Evolutionary conservation across 2,113 vertebrate genomes (phyloP), one percentile per base, ranked within the genome.

Genomic region (Centropus bengalensis): DNA sequence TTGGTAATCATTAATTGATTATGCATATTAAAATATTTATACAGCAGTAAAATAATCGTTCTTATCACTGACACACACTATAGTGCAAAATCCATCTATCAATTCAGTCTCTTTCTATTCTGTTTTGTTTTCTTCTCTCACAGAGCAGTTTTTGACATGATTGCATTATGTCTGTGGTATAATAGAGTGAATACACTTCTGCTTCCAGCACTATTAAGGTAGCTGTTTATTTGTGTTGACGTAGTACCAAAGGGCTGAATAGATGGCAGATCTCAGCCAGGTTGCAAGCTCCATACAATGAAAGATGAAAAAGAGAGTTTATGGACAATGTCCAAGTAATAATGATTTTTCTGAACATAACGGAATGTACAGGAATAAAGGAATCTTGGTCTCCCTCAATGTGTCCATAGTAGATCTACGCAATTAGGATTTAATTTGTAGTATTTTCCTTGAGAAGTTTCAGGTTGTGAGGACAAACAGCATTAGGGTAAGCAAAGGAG

Each of bases 1-100:
- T 78, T 93, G 92, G 68, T 88, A 94, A 91, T 82, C 90, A 87
- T 90, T 96, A 94, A 96, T 94, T 96, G 77, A 95, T 88, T 18
- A 8, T 87, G 9, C n/a, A 40, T 80, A 74, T 86, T 91, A 49
- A 76, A 94, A 93, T 89, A 94, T 91, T 96, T 96, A 91, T 68
- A 86, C 32, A 86, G 68, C 59, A 77, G 56, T 93, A 73, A 91
- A 94, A 78, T 81, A 32, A 85, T 91, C 24, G 52, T 94, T 95
- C 84, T 76, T 91, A 81, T 92, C 56, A 83, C 63, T 74, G 58
- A 33, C 88, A 88, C 54, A 55, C 23, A 24, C 45, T 94, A 26
- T 66, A 42, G 67, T 86, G 88, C 56, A 88, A 96, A 91, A 92
- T 81, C 51, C 62, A 87, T 90, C 68, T 27, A 58, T 92, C 87